phyloP scores from a whole-genome alignment of 1,140 invertebrate genomes.

The Drosophila obscura region DNA sequence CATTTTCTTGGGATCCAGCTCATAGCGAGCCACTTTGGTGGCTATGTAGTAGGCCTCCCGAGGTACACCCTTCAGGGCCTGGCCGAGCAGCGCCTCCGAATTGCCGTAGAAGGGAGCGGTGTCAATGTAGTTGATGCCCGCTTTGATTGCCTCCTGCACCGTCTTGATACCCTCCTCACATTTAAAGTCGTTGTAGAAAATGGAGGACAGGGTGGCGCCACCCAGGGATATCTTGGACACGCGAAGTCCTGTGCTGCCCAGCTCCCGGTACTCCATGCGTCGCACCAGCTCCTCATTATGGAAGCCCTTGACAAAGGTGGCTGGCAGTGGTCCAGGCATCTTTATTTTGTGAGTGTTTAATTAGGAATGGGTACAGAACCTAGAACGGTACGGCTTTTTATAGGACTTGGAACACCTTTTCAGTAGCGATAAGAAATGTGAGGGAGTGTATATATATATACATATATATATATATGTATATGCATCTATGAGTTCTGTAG shows the following conservation, averaged over 20 bases:
- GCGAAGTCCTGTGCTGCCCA: conserved; percentile 86
- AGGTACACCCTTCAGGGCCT: conserved; percentile 91
- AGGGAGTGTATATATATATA: neutral
- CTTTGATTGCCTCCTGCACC: conserved; percentile 88
- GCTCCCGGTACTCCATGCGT: conserved; percentile 86
- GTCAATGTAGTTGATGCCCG: conserved; percentile 96
- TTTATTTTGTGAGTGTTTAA: neutral
- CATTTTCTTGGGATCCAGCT: conserved; percentile 88
- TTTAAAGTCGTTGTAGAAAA: conserved; percentile 63
- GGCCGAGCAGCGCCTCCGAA: conserved; percentile 92
- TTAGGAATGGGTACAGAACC: neutral
- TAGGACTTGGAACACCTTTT: neutral
- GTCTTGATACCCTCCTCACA: conserved; percentile 88
- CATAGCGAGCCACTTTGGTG: conserved; percentile 96
- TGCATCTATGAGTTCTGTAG: neutral
- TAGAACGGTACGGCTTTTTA: neutral
- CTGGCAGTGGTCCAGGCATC: conserved; percentile 74
- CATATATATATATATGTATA: neutral
- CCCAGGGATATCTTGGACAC: conserved; percentile 86
- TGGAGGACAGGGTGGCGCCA: conserved; percentile 65
- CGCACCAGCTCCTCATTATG: conserved; percentile 85
- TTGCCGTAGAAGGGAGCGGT: conserved; percentile 95
- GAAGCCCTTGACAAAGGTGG: conserved; percentile 86
- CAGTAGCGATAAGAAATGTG: conserved; percentile 6
- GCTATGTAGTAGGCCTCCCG: conserved; percentile 94